Evolutionary conservation across 2,888 invertebrate genomes (phyloP).

Genomic region (Cosmorhoe ocellata): DNA sequence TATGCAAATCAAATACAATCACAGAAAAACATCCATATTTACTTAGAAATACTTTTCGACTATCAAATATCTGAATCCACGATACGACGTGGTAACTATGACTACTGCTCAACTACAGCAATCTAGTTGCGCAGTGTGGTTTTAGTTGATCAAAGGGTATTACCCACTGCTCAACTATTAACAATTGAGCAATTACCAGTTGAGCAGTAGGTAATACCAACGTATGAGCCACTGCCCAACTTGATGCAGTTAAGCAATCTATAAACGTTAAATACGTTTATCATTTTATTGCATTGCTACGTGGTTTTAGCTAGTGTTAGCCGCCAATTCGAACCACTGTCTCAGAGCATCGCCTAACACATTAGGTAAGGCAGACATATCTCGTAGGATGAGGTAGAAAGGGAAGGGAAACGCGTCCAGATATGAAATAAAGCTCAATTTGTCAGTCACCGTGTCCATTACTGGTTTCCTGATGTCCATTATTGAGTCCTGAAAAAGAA

Average conservation of each 20-base stretch:
- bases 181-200: too few species aligned
- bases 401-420: conserved; percentile 99
- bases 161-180: too few species aligned
- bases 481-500: conserved; percentile 90
- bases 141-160: too few species aligned
- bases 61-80: not conserved
- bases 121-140: too few species aligned
- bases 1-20: not conserved
- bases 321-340: conserved; percentile 99
- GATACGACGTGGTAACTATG: too few species aligned
- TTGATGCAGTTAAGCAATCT: too few species aligned
- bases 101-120: too few species aligned
- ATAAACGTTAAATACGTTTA: too few species aligned
- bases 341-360: conserved; percentile 97
- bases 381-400: conserved; percentile 96
- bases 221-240: too few species aligned
- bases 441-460: conserved; percentile 86
- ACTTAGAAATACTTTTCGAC: not conserved
- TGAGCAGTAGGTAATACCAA: too few species aligned
- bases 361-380: conserved; percentile 92
- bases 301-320: conserved; percentile 76
- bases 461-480: conserved; percentile 90
- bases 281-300: too few species aligned
- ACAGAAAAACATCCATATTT: conserved; percentile 1
- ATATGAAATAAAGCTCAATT: conserved; percentile 88